phyloP scores from a whole-genome alignment of 2,888 invertebrate genomes.

The Drepanosiphum platanoidis region DNA sequence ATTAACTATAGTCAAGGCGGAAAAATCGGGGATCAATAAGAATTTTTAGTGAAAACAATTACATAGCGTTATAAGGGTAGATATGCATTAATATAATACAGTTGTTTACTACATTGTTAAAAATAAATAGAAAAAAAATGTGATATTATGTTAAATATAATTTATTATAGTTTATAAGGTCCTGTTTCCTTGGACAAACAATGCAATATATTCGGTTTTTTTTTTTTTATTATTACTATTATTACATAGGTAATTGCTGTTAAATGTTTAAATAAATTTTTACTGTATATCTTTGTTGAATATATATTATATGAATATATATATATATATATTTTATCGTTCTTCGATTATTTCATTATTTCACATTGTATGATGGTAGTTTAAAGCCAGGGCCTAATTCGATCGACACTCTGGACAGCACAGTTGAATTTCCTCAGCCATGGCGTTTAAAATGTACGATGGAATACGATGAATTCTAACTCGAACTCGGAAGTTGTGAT shows the following conservation, averaged over 20 bases:
- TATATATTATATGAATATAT: background rate
- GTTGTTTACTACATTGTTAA: background rate
- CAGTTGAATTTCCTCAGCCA: too few relatives aligned
- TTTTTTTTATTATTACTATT: constrained; percentile 6
- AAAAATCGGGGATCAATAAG: constrained; percentile 51
- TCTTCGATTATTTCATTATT: background rate
- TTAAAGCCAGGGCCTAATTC: background rate
- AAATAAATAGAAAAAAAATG: constrained; percentile 21
- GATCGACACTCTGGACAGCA: too few relatives aligned
- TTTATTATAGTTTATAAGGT: background rate
- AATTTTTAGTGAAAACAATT: constrained; percentile 38
- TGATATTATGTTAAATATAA: constrained; percentile 45
- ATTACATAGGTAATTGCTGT: constrained; percentile 23
- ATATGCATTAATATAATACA: background rate
- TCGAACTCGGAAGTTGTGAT: too few relatives aligned
- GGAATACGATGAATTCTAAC: too few relatives aligned
- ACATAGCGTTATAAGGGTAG: background rate
- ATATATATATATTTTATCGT: too few relatives aligned
- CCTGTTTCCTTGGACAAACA: background rate
- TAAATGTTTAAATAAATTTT: constrained; percentile 13
- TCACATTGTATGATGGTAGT: background rate
- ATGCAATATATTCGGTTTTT: background rate
- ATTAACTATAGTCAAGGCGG: constrained; percentile 35
- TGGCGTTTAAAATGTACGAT: too few relatives aligned
- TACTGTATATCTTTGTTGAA: background rate